These are phyloP conservation scores for Megalonaias nervosa DNA, from an alignment of 1,140 invertebrate genomes.

Conservation along the genomic window DNA sequence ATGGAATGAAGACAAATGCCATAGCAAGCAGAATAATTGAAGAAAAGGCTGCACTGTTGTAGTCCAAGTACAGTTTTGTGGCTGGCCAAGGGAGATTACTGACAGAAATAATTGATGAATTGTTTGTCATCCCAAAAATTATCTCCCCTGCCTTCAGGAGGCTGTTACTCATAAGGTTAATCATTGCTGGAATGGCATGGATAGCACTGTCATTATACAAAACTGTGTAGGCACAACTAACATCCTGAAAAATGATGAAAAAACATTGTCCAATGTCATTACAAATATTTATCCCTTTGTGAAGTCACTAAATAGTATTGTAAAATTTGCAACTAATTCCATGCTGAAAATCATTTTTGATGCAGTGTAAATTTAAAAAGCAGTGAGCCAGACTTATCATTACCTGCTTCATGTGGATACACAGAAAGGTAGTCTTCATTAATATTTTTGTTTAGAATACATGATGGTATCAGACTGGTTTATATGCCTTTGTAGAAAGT, in stretches of 20 bases:
- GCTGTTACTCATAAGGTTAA: conserved; percentile 83
- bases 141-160: conserved; percentile 70
- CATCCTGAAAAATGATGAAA: conserved; percentile 1
- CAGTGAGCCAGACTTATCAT: too few species aligned
- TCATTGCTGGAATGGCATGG: conserved; percentile 83
- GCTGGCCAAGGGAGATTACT: conserved; percentile 80
- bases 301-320: too few species aligned
- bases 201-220: conserved; percentile 86
- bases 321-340: too few species aligned
- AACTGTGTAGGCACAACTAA: conserved; percentile 75
- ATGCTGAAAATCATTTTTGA: too few species aligned
- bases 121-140: conserved; percentile 17
- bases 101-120: conserved; percentile 36
- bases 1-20: conserved; percentile 83
- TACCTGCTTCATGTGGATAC: too few species aligned
- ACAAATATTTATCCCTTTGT: too few species aligned
- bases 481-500: too few species aligned
- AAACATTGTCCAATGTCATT: too few species aligned
- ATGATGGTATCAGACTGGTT: too few species aligned
- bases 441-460: too few species aligned
- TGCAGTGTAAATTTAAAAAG: too few species aligned
- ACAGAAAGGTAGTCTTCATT: too few species aligned
- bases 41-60: conserved; percentile 80
- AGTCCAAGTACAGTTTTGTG: conserved; percentile 79
- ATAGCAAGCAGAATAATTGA: conserved; percentile 85